phyloP scores from a whole-genome alignment of 2,797 vertebrate species.

The Thunnus albacares region DNA sequence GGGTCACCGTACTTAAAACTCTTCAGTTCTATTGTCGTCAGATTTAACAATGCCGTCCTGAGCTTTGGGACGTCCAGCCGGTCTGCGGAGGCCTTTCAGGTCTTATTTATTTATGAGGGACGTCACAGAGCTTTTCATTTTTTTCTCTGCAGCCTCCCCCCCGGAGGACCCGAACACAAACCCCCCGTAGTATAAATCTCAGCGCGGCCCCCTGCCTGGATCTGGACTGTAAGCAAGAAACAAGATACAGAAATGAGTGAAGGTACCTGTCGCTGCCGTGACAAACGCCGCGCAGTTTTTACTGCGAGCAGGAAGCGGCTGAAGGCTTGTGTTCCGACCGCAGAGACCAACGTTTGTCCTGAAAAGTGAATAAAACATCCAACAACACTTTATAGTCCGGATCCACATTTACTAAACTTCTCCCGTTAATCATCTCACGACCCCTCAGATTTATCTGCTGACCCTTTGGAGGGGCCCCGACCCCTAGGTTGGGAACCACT shows the following conservation, averaged over 20 bases:
- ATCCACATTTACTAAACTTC: neutral
- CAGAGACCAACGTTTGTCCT: no score
- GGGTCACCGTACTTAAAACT: neutral
- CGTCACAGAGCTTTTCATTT: neutral
- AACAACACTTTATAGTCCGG: neutral
- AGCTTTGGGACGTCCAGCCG: constrained; percentile 1
- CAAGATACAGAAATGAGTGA: neutral
- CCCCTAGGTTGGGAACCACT: no score
- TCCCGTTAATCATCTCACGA: no score
- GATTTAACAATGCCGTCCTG: neutral
- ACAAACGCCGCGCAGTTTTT: constrained; percentile 6
- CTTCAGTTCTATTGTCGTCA: constrained; percentile 10
- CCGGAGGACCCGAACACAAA: neutral
- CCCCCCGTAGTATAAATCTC: constrained; percentile 11
- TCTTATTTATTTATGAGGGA: constrained; percentile 33
- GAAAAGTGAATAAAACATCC: no score
- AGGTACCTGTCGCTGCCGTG: neutral
- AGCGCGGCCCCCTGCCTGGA: neutral
- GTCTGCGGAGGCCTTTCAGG: constrained; percentile 5
- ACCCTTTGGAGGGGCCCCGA: no score
- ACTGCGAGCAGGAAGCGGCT: neutral
- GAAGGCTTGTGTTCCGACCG: no score
- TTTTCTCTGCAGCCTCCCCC: constrained; percentile 6
- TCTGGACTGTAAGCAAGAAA: neutral
- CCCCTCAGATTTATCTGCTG: no score